These are phyloP conservation scores for human DNA, from an alignment of 2,113 vertebrate species.

Conservation along the genomic window GRCh38 chr11:6226501-6227000, in stretches of 20 bases:
- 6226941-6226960: not conserved
- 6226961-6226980: slow-evolving; percentile 11
- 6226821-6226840: slow-evolving; percentile 7
- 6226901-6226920: slow-evolving; percentile 48
- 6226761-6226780: slow-evolving; percentile 29
- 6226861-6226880: slow-evolving; percentile 14
- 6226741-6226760: slow-evolving; percentile 4
- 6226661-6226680: not conserved
- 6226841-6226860: slow-evolving; percentile 8
- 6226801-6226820: slow-evolving; percentile 51
- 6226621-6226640: not conserved
- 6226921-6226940: not conserved
- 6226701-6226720: slow-evolving; percentile 12
- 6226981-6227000: slow-evolving; percentile 41
- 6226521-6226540: not conserved
- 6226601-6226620: slow-evolving; percentile 34
- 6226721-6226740: slow-evolving; percentile 42
- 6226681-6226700: slow-evolving; percentile 1
- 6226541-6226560: not conserved
- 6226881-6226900: not conserved
- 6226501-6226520: not conserved
- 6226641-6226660: not conserved
- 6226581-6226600: slow-evolving; percentile 44
- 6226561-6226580: not conserved
- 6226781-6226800: not conserved